Conservation (phyloP, 2,797 vertebrate species). For the Brachymystax lenok region DNA sequence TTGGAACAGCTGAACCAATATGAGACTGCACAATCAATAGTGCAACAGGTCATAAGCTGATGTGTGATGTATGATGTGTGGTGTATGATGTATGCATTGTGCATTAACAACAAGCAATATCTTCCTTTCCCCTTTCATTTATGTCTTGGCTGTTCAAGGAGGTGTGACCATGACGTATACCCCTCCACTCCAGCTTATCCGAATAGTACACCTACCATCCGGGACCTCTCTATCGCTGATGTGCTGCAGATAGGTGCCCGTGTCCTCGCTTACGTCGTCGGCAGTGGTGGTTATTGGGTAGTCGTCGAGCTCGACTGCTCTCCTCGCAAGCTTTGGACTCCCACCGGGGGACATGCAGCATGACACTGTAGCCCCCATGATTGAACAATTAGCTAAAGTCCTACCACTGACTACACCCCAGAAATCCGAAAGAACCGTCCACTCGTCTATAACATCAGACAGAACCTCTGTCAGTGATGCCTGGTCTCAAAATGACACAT, state of each 20-base stretch:
- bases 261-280: slow-evolving; percentile 78
- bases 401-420: slow-evolving; percentile 44
- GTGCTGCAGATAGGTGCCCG: slow-evolving; percentile 91
- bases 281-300: slow-evolving; percentile 78
- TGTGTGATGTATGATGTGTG: background rate
- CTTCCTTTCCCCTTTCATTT: too few species aligned
- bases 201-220: slow-evolving; percentile 79
- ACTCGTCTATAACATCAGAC: slow-evolving; percentile 10
- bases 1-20: background rate
- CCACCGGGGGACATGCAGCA: slow-evolving; percentile 91
- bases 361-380: slow-evolving; percentile 90
- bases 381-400: slow-evolving; percentile 40
- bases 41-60: background rate
- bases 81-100: background rate
- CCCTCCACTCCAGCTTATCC: background rate
- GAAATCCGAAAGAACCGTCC: slow-evolving; percentile 38
- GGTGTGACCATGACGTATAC: slow-evolving; percentile 4
- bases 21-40: background rate
- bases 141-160: background rate
- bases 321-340: slow-evolving; percentile 84
- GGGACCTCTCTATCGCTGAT: slow-evolving; percentile 95
- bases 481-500: slow-evolving; percentile 19
- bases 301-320: slow-evolving; percentile 78
- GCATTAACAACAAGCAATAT: too few species aligned
- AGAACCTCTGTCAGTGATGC: slow-evolving; percentile 1